These are phyloP conservation scores for Drosophila orena DNA, from an alignment of 1,140 invertebrate species.

Conservation along the genomic window DNA sequence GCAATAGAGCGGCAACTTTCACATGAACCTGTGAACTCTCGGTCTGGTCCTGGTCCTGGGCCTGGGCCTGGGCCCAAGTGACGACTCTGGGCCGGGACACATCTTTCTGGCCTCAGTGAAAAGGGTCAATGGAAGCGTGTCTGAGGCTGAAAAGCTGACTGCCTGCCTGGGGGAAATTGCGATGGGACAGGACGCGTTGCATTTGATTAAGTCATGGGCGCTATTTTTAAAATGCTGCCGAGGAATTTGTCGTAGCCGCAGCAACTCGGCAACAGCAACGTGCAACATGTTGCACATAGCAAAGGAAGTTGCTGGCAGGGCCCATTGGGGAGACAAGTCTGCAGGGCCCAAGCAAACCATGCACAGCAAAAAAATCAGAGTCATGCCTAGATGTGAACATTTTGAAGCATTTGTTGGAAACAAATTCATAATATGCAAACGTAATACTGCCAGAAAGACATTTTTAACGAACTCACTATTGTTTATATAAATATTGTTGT, in stretches of 20 bases:
- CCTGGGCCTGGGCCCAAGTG: conserved; percentile 2
- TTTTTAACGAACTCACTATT: too few species aligned
- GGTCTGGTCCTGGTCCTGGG: background rate
- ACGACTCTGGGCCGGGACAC: conserved; percentile 26
- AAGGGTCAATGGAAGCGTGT: conserved; percentile 75
- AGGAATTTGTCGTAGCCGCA: conserved; percentile 65
- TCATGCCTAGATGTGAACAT: too few species aligned
- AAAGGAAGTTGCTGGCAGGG: conserved; percentile 54
- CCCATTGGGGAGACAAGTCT: conserved; percentile 11
- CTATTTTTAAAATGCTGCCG: conserved; percentile 73
- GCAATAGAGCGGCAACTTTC: conserved; percentile 76
- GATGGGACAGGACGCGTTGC: conserved; percentile 37
- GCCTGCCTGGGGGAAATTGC: conserved; percentile 23
- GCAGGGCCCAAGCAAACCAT: background rate
- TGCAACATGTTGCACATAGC: conserved; percentile 78
- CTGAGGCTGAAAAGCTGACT: conserved; percentile 12
- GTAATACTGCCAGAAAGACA: too few species aligned
- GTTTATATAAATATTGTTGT: background rate
- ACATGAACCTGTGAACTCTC: conserved; percentile 77
- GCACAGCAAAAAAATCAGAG: conserved; percentile 4
- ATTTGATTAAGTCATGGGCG: conserved; percentile 81
- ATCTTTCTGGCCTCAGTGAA: conserved; percentile 25
- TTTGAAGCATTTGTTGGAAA: too few species aligned
- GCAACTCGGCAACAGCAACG: conserved; percentile 38
- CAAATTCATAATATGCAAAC: too few species aligned